Percentiles rank a stretch among this genome's conserved stretches.
phyloP scores from a whole-genome alignment of 2,113 vertebrate genomes.

The Eclectus roratus region DNA sequence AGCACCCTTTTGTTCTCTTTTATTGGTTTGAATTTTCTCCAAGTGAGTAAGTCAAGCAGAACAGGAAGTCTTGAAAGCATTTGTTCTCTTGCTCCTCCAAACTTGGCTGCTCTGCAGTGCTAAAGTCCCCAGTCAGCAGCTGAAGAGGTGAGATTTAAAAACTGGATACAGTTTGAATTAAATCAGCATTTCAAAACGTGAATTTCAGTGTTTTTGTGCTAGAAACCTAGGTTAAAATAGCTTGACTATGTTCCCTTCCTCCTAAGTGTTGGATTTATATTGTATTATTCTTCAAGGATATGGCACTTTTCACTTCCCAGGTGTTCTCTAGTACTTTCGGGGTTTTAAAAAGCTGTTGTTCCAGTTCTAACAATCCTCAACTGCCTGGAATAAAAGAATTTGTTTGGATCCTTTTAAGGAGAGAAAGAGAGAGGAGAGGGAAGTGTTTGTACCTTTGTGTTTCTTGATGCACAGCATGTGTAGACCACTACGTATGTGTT shows the following conservation, averaged over 20 bases:
- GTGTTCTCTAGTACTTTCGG: not conserved
- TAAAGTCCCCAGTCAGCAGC: constrained; percentile 35
- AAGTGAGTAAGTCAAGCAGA: constrained; percentile 56
- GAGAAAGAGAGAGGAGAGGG: not conserved
- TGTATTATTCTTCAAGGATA: not conserved
- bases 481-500: not conserved
- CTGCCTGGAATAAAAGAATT: not conserved
- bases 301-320: not conserved
- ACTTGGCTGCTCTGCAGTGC: constrained; percentile 34
- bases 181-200: not conserved
- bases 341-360: not conserved
- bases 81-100: not conserved
- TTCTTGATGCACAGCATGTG: not conserved
- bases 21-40: constrained; percentile 53
- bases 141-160: constrained; percentile 31
- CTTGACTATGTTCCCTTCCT: not conserved
- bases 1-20: constrained; percentile 27
- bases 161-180: not conserved
- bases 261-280: not conserved
- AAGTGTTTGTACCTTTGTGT: not conserved
- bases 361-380: not conserved
- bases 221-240: not conserved
- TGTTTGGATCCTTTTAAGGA: not conserved
- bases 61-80: constrained; percentile 50
- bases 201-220: not conserved